A percentile compares a stretch with the other conserved stretches of the same genome.
Conservation (phyloP, 2,113 vertebrate species). For the Hiodon alosoides region DNA sequence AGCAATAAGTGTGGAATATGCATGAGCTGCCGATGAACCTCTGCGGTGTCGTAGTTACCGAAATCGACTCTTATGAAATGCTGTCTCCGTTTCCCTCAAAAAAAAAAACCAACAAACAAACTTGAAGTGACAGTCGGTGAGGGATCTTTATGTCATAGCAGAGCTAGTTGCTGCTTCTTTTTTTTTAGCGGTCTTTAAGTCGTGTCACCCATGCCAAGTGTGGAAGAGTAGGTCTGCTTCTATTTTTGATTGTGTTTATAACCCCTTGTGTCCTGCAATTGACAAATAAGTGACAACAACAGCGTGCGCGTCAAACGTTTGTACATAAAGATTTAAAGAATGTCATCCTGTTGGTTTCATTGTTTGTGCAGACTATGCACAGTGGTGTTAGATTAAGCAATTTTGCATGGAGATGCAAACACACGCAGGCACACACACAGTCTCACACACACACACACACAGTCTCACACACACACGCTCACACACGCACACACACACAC, state of each 20-base stretch:
- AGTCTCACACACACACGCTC: too few relatives aligned
- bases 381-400: not conserved
- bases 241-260: conserved; percentile 14
- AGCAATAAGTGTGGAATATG: conserved; percentile 70
- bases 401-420: not conserved
- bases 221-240: not conserved
- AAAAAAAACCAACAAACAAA: not conserved
- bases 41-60: conserved; percentile 30
- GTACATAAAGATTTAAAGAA: conserved; percentile 4
- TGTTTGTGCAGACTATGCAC: not conserved
- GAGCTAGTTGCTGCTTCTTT: not conserved
- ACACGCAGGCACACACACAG: not conserved
- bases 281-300: conserved; percentile 1
- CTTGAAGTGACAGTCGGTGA: not conserved
- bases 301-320: conserved; percentile 6
- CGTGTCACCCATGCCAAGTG: not conserved
- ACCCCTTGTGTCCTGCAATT: not conserved
- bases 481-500: too few relatives aligned
- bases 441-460: not conserved
- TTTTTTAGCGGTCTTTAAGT: conserved; percentile 5
- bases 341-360: not conserved
- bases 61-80: not conserved
- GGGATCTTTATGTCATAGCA: not conserved
- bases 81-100: not conserved
- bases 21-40: conserved; percentile 59